A percentile compares a stretch with the other conserved stretches of the same genome.
Conservation (phyloP, 2,888 invertebrate species). For the Campoplex capitator region DNA sequence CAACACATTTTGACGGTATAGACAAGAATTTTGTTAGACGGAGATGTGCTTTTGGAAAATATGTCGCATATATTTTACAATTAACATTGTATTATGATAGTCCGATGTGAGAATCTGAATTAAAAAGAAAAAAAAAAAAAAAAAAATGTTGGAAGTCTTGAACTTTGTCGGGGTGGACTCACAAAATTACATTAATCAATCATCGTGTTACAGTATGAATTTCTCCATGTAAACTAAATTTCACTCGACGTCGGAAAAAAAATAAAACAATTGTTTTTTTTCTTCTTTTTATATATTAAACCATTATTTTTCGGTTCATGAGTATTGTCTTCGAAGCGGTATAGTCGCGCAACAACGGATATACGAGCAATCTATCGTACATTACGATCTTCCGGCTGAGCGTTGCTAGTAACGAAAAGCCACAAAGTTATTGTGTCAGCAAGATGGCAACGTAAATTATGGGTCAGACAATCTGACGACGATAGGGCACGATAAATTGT, state of each 20-base stretch:
- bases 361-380: conserved; percentile 13
- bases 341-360: conserved; percentile 6
- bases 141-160: conserved; percentile 6
- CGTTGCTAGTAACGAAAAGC: background rate
- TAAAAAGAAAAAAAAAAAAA: background rate
- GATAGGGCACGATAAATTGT: background rate
- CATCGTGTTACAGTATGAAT: conserved; percentile 12
- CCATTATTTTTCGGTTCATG: background rate
- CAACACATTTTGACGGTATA: conserved; percentile 3
- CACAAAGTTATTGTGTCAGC: background rate
- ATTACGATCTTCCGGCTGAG: background rate
- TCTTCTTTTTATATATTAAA: background rate
- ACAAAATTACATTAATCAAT: conserved; percentile 10
- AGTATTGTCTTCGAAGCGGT: background rate
- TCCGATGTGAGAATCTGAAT: conserved; percentile 53
- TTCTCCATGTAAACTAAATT: conserved; percentile 10
- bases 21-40: background rate
- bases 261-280: background rate
- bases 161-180: conserved; percentile 6
- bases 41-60: conserved; percentile 48
- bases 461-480: background rate
- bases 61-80: conserved; percentile 66
- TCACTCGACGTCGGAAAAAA: conserved; percentile 2
- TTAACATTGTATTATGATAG: conserved; percentile 58
- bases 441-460: background rate